phyloP scores from a whole-genome alignment of 2,113 vertebrate genomes.

The Clinocottus analis region DNA sequence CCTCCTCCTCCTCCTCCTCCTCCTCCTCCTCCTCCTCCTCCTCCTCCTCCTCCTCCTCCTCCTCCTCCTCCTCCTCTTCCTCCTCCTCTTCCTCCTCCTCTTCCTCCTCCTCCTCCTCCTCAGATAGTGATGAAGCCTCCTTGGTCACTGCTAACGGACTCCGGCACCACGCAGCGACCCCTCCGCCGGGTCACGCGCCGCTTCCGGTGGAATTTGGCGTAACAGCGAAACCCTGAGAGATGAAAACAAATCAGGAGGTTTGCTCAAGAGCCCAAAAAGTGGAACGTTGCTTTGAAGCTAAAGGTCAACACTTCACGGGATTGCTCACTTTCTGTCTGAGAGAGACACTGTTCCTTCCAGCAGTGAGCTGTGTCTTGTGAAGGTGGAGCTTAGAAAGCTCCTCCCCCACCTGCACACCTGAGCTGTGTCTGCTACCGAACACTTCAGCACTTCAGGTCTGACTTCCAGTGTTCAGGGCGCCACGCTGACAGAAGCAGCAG shows the following conservation, averaged over 20 bases:
- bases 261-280: neutral
- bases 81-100: neutral
- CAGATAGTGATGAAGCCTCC: conserved; percentile 96
- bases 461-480: too few relatives aligned
- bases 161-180: conserved; percentile 95
- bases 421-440: too few relatives aligned
- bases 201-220: conserved; percentile 97
- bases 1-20: too few relatives aligned
- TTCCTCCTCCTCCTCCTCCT: conserved; percentile 52
- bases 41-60: too few relatives aligned
- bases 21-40: too few relatives aligned
- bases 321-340: neutral
- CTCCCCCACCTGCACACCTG: too few relatives aligned
- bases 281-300: neutral
- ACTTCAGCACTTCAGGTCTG: too few relatives aligned
- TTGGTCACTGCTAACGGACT: conserved; percentile 88
- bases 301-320: neutral
- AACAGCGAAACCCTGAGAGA: conserved; percentile 91
- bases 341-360: too few relatives aligned
- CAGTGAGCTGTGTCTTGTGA: too few relatives aligned
- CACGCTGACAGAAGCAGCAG: too few relatives aligned
- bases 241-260: neutral
- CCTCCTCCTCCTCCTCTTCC: conserved; percentile 5
- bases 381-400: too few relatives aligned
- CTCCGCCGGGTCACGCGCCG: conserved; percentile 92